These are phyloP conservation scores for Masticophis lateralis DNA, from an alignment of 2,797 vertebrate species.

Conservation along the genomic window DNA sequence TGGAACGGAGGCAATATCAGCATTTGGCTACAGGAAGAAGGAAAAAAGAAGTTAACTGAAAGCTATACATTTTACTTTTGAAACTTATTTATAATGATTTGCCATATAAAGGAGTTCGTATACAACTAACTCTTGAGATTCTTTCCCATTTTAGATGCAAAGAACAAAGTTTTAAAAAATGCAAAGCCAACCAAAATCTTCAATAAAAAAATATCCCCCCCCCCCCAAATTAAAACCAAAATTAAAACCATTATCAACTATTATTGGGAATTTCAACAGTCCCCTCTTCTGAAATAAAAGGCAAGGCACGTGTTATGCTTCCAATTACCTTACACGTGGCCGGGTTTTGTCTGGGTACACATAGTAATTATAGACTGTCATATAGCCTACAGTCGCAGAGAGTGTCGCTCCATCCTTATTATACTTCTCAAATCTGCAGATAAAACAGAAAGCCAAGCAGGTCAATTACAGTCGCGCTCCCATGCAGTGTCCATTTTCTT, in stretches of 20 bases:
- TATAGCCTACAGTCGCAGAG: slow-evolving; percentile 99
- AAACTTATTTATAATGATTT: slow-evolving; percentile 2
- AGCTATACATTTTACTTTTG: slow-evolving; percentile 29
- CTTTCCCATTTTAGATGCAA: slow-evolving; percentile 52
- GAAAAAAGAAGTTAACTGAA: slow-evolving; percentile 47
- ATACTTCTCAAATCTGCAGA: slow-evolving; percentile 99
- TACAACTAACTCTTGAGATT: slow-evolving; percentile 47
- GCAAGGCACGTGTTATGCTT: slow-evolving; percentile 91
- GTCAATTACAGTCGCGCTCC: slow-evolving; percentile 99
- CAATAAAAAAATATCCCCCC: slow-evolving; percentile 2
- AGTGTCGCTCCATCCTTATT: slow-evolving; percentile 99
- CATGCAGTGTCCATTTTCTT: slow-evolving; percentile 93
- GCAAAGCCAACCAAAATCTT: slow-evolving; percentile 64
- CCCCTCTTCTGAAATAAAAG: slow-evolving; percentile 84
- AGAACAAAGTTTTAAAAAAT: slow-evolving; percentile 72
- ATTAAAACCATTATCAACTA: slow-evolving; percentile 78
- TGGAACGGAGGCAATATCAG: slow-evolving; percentile 95
- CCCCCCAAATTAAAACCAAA: slow-evolving; percentile 59
- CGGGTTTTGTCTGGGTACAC: slow-evolving; percentile 99
- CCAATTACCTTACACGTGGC: slow-evolving; percentile 99
- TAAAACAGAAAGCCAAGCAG: slow-evolving; percentile 98
- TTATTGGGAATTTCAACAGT: slow-evolving; percentile 80
- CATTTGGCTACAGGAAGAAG: slow-evolving; percentile 86
- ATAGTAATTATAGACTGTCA: slow-evolving; percentile 99
- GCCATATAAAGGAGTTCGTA: slow-evolving; percentile 6